Evolutionary conservation across 2,113 vertebrate species (phyloP).

Genomic region (Poicephalus gulielmi): DNA sequence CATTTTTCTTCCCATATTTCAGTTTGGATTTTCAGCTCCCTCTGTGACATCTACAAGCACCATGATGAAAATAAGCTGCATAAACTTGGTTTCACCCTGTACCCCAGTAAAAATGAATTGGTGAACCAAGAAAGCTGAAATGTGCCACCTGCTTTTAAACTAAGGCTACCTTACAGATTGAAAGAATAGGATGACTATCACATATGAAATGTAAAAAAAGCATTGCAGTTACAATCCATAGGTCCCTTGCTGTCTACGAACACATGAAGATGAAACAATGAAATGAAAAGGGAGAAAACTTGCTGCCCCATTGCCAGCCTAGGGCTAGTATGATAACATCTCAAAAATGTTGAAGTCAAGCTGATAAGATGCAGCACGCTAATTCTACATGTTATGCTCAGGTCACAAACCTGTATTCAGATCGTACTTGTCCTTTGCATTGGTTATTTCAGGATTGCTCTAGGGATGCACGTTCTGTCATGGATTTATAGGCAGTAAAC

Average conservation of each 20-base stretch:
- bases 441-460: not conserved
- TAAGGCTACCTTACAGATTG: not conserved
- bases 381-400: fast-evolving
- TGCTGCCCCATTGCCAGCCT: not conserved
- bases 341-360: not conserved
- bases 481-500: not conserved
- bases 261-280: not conserved
- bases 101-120: not conserved
- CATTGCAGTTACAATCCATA: not conserved
- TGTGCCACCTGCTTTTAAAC: not conserved
- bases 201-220: not conserved
- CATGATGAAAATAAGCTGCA: not conserved
- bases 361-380: not conserved
- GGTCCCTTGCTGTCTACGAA: not conserved
- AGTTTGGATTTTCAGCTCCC: slow-evolving; percentile 15
- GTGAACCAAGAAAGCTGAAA: not conserved
- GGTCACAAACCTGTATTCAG: not conserved
- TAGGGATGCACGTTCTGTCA: not conserved
- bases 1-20: slow-evolving; percentile 53
- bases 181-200: not conserved
- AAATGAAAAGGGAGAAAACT: not conserved
- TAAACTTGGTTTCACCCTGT: not conserved
- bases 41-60: not conserved
- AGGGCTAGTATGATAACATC: not conserved
- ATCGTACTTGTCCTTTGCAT: not conserved